A percentile compares a stretch with the other conserved stretches of the same genome.
phyloP scores from a whole-genome alignment of 2,113 vertebrate species.

The Xenus cinereus region DNA sequence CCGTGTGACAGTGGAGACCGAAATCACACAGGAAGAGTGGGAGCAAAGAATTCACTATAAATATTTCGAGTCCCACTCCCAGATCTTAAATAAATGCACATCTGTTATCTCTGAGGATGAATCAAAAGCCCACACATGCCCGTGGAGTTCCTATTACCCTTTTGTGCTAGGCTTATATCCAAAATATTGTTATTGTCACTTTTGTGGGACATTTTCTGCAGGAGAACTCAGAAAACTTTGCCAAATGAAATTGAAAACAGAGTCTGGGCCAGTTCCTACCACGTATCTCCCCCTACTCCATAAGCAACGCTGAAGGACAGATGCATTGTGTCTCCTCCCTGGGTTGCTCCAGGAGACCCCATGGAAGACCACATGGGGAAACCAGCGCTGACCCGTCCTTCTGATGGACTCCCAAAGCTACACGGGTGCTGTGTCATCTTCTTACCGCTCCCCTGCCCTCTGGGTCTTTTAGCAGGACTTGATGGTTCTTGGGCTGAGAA shows the following conservation, averaged over 20 bases:
- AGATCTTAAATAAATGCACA: conserved; percentile 39
- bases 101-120: conserved; percentile 51
- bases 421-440: fast-evolving
- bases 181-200: conserved; percentile 53
- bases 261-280: neutral
- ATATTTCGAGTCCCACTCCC: neutral
- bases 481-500: neutral
- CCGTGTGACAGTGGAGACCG: neutral
- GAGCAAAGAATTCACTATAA: conserved; percentile 17
- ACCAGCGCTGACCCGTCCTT: fast-evolving
- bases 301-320: fast-evolving
- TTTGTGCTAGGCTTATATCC: conserved; percentile 59
- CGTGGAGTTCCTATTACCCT: conserved; percentile 46
- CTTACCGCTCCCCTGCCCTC: fast-evolving
- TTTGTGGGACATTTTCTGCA: conserved; percentile 6
- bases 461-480: neutral
- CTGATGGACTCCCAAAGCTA: neutral
- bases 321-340: fast-evolving
- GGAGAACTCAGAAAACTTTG: neutral
- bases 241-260: neutral
- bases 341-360: neutral
- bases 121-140: conserved; percentile 49
- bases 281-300: neutral
- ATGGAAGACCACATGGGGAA: fast-evolving
- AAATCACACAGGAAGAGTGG: neutral